Base-by-base conservation (phyloP, 2,888 invertebrate species). In the Thera britannica region DNA sequence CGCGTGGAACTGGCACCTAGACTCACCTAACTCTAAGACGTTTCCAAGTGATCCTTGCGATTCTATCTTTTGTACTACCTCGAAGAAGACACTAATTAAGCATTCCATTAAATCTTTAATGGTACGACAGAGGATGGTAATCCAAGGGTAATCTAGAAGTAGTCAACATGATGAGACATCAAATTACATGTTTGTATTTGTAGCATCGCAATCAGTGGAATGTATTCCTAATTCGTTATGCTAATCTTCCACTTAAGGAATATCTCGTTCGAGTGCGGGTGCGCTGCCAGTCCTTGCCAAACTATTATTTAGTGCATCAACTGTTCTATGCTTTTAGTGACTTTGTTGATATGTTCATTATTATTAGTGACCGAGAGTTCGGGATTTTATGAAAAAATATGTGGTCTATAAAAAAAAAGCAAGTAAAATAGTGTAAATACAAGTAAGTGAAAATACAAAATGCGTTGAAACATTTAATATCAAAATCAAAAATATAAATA, bases 171-270 rank as follows among this genome's bases (percentile, higher is more conserved):
- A 41, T 41, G 6, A 3, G 41, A 41, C 3, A 41, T 41, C 41
- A 41, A 4, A 41, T 41, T 41, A 41, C 7, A 41, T 41, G 44
- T 9, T 1, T 9, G 44, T 46, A 46, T 8, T 9, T 9, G 1
- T 1, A 51, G 23, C 36, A 41, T 23, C n/a, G 12, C 34, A 11
- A 3, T 52, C 2, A 3, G 55, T 51, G 58, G 72, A 65, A n/a
- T 34, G 36, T 62, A 3, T 41, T 3, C 70, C 70, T 70, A 12
- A 58, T 56, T n/a, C 12, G 38, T 57, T 36, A 60, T 56, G 64
- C 57, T 71, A 72, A 72, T 74, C 69, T 71, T 71, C 62, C 74
- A 74, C 74, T 74, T 71, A 44, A 63, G 51, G 41, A 62, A 57
- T 38, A 44, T 58, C 61, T 63, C 57, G 58, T 41, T 46, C 57